phyloP scores from a whole-genome alignment of 1,140 invertebrate genomes.

The Drosophila elegans region DNA sequence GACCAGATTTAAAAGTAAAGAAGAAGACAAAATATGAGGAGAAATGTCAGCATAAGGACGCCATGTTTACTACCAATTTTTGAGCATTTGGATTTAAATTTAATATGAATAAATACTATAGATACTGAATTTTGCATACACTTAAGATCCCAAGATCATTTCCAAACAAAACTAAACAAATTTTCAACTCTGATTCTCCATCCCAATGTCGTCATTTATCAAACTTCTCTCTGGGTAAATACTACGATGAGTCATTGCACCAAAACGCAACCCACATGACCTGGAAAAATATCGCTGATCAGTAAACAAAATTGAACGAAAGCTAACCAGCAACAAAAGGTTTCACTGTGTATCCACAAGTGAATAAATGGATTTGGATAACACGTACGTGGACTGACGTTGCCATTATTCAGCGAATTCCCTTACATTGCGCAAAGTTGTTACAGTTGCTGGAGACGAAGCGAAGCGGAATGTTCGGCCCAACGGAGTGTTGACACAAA shows the following conservation, averaged over 20 bases:
- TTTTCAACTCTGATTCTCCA: not conserved
- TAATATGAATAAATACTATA: no score
- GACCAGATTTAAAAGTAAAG: not conserved
- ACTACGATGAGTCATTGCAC: conserved; percentile 11
- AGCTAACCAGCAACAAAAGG: conserved; percentile 21
- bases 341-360: conserved; percentile 18
- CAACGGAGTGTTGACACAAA: conserved; percentile 72
- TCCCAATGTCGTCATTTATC: not conserved
- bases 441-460: conserved; percentile 57
- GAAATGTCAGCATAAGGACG: not conserved
- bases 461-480: conserved; percentile 2
- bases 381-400: conserved; percentile 18
- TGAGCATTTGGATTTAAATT: no score
- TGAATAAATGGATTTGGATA: conserved; percentile 22
- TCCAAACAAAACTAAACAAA: no score
- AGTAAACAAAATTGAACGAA: conserved; percentile 28
- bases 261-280: conserved; percentile 17
- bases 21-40: not conserved
- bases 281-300: conserved; percentile 20
- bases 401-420: conserved; percentile 23
- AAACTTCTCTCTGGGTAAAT: not conserved
- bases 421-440: conserved; percentile 64
- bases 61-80: not conserved
- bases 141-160: no score
- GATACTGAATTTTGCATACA: no score